Evolutionary conservation across 2,797 vertebrate genomes (phyloP).

Genomic region (Cossypha niveicapilla): DNA sequence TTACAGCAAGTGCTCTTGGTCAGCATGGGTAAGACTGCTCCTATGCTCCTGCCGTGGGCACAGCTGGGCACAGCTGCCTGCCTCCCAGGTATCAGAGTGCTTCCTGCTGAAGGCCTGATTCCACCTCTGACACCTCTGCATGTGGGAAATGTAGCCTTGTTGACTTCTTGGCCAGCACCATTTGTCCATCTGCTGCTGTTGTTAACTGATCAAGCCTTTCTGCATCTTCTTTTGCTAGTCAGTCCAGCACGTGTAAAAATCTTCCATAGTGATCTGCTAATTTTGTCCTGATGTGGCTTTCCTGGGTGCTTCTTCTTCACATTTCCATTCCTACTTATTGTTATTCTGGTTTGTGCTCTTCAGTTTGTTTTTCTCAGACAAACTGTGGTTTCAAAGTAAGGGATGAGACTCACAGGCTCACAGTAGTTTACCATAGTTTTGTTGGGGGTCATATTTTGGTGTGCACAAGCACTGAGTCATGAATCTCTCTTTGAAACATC

Average conservation of each 20-base stretch:
- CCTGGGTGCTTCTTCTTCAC: background rate
- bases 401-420: background rate
- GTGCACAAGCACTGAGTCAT: background rate
- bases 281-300: background rate
- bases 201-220: background rate
- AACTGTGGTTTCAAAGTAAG: background rate
- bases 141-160: background rate
- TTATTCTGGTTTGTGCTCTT: background rate
- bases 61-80: background rate
- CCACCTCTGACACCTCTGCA: background rate
- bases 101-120: background rate
- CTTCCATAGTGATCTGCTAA: background rate
- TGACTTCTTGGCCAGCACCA: background rate
- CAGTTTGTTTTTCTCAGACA: background rate
- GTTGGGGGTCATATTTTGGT: background rate
- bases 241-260: background rate
- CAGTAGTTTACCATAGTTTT: background rate
- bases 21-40: background rate
- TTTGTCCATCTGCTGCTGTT: background rate
- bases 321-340: background rate
- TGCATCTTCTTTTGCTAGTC: background rate
- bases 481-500: background rate
- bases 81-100: background rate
- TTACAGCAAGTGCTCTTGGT: background rate
- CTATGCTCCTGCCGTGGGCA: fast-evolving